These are phyloP conservation scores for Dichetophora obliterata DNA, from an alignment of 2,888 invertebrate species.

Conservation along the genomic window DNA sequence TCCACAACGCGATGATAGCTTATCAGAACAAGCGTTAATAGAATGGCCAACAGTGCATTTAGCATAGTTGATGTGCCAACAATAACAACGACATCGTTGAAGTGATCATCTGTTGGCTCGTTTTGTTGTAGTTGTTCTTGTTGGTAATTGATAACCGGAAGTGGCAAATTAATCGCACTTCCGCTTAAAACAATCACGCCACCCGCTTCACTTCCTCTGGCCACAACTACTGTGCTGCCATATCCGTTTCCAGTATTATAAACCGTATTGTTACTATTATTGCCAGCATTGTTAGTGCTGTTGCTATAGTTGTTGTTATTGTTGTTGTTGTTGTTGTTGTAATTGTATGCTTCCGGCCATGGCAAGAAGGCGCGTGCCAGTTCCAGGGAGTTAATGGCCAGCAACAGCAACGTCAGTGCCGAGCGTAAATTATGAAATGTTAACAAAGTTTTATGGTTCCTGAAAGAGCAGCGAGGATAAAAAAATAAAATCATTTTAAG, in stretches of 20 bases:
- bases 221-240: neutral
- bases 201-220: neutral
- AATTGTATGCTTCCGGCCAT: slow-evolving; percentile 41
- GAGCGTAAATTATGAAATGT: slow-evolving; percentile 68
- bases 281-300: neutral
- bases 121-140: slow-evolving; percentile 23
- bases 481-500: neutral
- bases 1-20: slow-evolving; percentile 66
- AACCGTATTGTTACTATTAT: slow-evolving; percentile 10
- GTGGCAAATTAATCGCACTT: slow-evolving; percentile 24
- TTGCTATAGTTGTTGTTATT: slow-evolving; percentile 37
- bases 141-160: slow-evolving; percentile 10
- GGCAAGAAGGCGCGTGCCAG: slow-evolving; percentile 63
- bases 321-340: slow-evolving; percentile 21
- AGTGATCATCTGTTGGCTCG: slow-evolving; percentile 12
- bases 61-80: slow-evolving; percentile 58
- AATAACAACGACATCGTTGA: slow-evolving; percentile 53
- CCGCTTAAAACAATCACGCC: slow-evolving; percentile 10
- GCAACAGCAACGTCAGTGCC: slow-evolving; percentile 60
- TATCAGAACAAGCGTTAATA: slow-evolving; percentile 64
- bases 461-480: slow-evolving; percentile 45
- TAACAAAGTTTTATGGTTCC: slow-evolving; percentile 64
- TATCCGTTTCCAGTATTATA: slow-evolving; percentile 3
- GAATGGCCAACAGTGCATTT: slow-evolving; percentile 61
- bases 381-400: slow-evolving; percentile 65